A percentile compares a stretch with the other conserved stretches of the same genome.
phyloP scores from a whole-genome alignment of 1,140 invertebrate species.

The Physella acuta region DNA sequence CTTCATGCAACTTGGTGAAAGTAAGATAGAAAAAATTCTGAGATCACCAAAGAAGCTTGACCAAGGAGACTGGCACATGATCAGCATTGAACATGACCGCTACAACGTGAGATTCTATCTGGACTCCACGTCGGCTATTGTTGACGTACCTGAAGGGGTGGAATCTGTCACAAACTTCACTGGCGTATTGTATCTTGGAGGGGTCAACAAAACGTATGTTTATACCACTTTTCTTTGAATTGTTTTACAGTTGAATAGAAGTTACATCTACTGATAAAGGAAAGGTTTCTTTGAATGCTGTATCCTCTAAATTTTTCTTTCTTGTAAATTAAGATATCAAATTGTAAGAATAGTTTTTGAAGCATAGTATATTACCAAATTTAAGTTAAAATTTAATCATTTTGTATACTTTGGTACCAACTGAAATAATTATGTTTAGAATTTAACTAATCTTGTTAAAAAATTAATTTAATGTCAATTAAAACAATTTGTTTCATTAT shows the following conservation, averaged over 20 bases:
- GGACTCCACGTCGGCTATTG: conserved; percentile 66
- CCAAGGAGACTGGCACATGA: conserved; percentile 91
- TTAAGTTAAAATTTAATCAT: too few relatives aligned
- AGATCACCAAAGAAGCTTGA: conserved; percentile 80
- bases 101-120: conserved; percentile 93
- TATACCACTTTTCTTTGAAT: not conserved
- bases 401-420: too few relatives aligned
- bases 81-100: conserved; percentile 72
- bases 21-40: conserved; percentile 76
- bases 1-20: conserved; percentile 81
- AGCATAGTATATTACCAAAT: too few relatives aligned
- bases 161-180: conserved; percentile 30
- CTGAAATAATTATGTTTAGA: too few relatives aligned
- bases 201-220: conserved; percentile 69
- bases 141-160: conserved; percentile 19
- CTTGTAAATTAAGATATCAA: not conserved
- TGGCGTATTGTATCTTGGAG: conserved; percentile 62
- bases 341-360: too few relatives aligned
- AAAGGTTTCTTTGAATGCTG: too few relatives aligned
- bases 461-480: too few relatives aligned
- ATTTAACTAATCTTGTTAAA: too few relatives aligned
- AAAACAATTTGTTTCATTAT: too few relatives aligned
- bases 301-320: not conserved
- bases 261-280: too few relatives aligned
- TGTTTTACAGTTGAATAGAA: conserved; percentile 80